Evolutionary conservation across 2,113 vertebrate genomes (phyloP), one percentile per base, ranked within the genome.

Genomic region (Camelus bactrianus): DNA sequence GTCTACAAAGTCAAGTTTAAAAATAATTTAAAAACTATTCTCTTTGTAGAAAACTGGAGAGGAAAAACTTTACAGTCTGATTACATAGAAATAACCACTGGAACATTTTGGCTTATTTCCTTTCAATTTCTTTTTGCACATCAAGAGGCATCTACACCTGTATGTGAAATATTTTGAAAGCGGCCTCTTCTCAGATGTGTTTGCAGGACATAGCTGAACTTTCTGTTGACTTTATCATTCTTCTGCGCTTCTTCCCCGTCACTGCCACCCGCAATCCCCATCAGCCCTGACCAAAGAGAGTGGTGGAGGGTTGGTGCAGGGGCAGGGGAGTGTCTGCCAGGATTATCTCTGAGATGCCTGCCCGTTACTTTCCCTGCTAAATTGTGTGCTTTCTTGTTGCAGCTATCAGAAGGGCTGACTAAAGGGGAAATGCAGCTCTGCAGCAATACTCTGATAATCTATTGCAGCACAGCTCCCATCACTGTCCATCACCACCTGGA

Each of bases 341-440:
- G 50, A 11, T 35, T 32, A 20, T 10, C n/a, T 86, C 42, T 10
- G 8, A 1, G 6, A 5, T 10, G 14, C 5, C 6, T 26, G 75
- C 64, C 86, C 28, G 20, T 79, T 50, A 42, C 56, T 70, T 75
- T 54, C 28, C 28, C 38, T 54, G 64, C 60, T 96, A 93, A 96
- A 92, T 90, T 28, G 32, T 98, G 97, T 98, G 3, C 97, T 97
- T 67, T 98, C 62, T 98, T 93, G 28, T 98, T 98, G 62, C 98
- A 99, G 99, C 98, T 99, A 96, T 98, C 98, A 97, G 98, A 99
- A 98, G 98, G 98, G 96, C 97, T 98, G 97, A 98, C 8, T 42
- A 98, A 97, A 98, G 95, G 95, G 98, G 98, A 97, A 95, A 84
- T 2, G 30, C 97, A 93, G 97, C 97, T 91, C 96, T 94, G 97